Conservation (phyloP, 1,140 invertebrate genomes). For the Musca domestica region DNA sequence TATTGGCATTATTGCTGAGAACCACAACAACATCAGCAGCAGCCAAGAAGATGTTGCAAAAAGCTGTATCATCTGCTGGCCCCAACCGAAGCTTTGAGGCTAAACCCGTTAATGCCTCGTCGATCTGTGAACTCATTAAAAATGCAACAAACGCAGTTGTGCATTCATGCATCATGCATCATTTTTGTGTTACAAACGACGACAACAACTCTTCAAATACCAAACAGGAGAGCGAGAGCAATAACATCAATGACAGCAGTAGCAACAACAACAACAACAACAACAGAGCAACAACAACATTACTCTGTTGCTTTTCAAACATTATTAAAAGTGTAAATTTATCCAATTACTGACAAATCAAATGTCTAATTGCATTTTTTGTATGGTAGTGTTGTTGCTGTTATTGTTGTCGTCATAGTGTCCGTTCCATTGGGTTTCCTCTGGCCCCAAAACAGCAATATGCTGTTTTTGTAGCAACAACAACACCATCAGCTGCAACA, state of each 20-base stretch:
- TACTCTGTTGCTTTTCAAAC: not conserved
- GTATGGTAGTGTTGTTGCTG: not conserved
- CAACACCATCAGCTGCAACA: not conserved
- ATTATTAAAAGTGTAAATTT: conserved; percentile 43
- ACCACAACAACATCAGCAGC: too few relatives aligned
- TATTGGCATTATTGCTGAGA: too few relatives aligned
- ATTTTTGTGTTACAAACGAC: conserved; percentile 2
- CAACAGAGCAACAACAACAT: not conserved
- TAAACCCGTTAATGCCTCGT: too few relatives aligned
- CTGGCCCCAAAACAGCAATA: too few relatives aligned
- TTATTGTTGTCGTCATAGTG: too few relatives aligned
- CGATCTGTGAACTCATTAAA: conserved; percentile 8
- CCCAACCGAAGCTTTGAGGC: too few relatives aligned
- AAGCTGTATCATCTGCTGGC: too few relatives aligned
- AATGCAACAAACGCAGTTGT: conserved; percentile 6
- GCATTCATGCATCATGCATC: conserved; percentile 17
- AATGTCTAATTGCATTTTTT: conserved; percentile 46
- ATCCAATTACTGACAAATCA: conserved; percentile 52
- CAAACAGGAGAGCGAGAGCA: not conserved
- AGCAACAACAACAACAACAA: not conserved
- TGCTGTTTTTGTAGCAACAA: not conserved
- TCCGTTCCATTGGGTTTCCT: too few relatives aligned
- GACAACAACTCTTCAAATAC: conserved; percentile 7
- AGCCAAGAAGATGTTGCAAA: too few relatives aligned
- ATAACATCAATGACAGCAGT: not conserved